These are phyloP conservation scores for Potamilus streckersoni DNA, from an alignment of 1,140 invertebrate species.

Conservation along the genomic window DNA sequence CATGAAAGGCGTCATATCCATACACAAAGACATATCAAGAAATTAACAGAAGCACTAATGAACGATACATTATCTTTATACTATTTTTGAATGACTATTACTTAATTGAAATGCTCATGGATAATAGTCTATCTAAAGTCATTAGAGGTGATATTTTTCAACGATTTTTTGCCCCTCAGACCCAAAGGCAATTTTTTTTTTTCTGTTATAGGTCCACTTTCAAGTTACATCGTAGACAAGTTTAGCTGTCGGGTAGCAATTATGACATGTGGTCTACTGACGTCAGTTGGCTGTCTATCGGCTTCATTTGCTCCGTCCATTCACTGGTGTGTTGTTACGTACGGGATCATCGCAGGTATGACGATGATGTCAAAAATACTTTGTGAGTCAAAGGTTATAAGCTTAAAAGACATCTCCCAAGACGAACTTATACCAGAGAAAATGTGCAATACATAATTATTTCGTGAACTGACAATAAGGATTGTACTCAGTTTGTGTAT, in stretches of 20 bases:
- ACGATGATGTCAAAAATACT: background rate
- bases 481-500: background rate
- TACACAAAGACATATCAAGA: background rate
- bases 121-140: background rate
- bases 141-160: background rate
- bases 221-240: conserved; percentile 23
- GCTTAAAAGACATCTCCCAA: background rate
- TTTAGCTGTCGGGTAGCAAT: conserved; percentile 26
- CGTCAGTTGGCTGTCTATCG: conserved; percentile 21
- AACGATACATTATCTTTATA: background rate
- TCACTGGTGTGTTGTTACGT: conserved; percentile 17
- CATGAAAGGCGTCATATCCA: background rate
- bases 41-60: background rate
- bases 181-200: background rate
- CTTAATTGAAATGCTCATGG: background rate
- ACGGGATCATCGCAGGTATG: conserved; percentile 26
- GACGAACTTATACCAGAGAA: background rate
- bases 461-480: background rate
- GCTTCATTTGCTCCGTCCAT: conserved; percentile 26
- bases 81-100: no score
- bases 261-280: conserved; percentile 22
- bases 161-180: background rate
- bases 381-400: background rate
- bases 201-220: conserved; percentile 22
- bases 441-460: background rate